Evolutionary conservation across 2,888 invertebrate genomes (phyloP), one percentile per base, ranked within the genome.

Genomic region (Muschampia plurimacula): DNA sequence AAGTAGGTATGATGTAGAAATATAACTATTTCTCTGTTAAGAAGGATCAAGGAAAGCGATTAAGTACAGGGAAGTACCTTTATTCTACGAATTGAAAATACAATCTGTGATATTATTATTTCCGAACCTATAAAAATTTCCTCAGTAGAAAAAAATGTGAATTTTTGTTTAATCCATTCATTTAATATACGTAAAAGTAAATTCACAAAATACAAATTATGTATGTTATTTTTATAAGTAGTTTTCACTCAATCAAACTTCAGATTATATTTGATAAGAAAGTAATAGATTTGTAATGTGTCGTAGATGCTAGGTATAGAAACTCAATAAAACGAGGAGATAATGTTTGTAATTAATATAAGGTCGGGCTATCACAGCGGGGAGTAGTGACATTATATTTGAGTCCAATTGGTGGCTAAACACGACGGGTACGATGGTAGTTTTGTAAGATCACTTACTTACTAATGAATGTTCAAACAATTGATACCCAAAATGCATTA

Each of bases 401-500:
- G 32, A 10, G 67, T 39, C 59, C 44, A 44, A 59, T 28, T 41
- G 46, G 59, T 28, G 67, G 28, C 28, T 12, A n/a, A 22, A 60
- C 67, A 60, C 59, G 59, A 15, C 9, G 32, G 32, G 13, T 15
- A 41, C 7, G 66, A 44, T 49, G 57, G 52, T 72, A 72, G 71
- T 66, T 49, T 46, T 65, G 57, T 57, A 62, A 72, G 41, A 67
- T 28, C 8, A 59, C 39, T 59, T 52, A 22, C 22, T 22, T 22
- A 22, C 13, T 36, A 46, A 36, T 60, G 36, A 44, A 46, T 28
- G 67, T 59, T 67, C 32, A 13, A 59, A 59, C 39, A 9, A 49
- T 72, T 71, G 59, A 59, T 22, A 71, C 59, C 32, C 15, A 39
- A 39, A 66, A 59, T 59, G 70, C 57, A 66, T 72, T 72, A 72